Conservation (phyloP, 2,797 vertebrate species). For the Spheniscus humboldti region DNA sequence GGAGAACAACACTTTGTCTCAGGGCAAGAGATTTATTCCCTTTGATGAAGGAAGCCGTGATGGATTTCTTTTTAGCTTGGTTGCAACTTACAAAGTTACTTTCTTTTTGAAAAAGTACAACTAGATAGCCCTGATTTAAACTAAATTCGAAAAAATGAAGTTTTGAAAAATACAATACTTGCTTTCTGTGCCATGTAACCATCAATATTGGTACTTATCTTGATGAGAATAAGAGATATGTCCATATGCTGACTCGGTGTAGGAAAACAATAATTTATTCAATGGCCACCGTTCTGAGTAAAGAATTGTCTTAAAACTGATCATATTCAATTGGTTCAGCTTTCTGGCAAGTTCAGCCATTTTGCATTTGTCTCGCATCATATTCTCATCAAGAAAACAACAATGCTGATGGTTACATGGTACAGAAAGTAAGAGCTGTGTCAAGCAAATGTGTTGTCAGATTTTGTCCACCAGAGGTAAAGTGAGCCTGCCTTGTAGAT, state of each 20-base stretch:
- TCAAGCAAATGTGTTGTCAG: not conserved
- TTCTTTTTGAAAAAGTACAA: not conserved
- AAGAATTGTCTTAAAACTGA: not conserved
- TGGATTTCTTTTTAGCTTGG: not conserved
- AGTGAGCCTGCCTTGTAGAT: not conserved
- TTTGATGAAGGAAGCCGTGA: not conserved
- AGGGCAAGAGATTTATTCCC: not conserved
- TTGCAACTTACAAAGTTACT: not conserved
- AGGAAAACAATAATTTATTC: not conserved
- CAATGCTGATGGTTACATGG: not conserved
- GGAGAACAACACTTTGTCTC: not conserved
- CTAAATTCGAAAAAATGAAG: not conserved
- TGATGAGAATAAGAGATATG: not conserved
- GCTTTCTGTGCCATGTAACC: not conserved
- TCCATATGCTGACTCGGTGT: not conserved
- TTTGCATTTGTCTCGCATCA: not conserved
- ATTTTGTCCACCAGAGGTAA: slow-evolving; percentile 23
- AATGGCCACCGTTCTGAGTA: not conserved
- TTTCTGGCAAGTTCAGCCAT: not conserved
- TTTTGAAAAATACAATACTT: not conserved
- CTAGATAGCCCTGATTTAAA: not conserved
- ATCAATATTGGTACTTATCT: not conserved
- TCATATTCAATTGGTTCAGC: not conserved
- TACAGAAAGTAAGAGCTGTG: not conserved
- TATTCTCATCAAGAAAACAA: not conserved